Conservation (phyloP, 1,140 invertebrate genomes). For the Leptoteleia sp. region DNA sequence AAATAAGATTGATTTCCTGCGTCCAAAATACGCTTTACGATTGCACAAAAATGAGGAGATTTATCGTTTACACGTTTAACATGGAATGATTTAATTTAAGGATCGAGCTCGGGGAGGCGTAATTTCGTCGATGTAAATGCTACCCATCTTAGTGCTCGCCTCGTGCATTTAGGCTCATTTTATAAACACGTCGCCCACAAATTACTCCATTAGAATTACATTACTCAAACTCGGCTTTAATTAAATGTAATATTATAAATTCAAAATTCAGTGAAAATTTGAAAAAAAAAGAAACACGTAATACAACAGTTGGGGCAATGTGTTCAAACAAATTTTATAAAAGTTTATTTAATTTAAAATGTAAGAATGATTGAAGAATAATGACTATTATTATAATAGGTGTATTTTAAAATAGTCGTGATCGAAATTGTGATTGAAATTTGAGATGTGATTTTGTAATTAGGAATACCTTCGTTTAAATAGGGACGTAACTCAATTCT, state of each 20-base stretch:
- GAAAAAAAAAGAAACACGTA: too few relatives aligned
- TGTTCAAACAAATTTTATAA: too few relatives aligned
- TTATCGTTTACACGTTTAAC: constrained; percentile 50
- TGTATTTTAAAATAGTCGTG: too few relatives aligned
- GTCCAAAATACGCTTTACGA: constrained; percentile 35
- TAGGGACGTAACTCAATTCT: too few relatives aligned
- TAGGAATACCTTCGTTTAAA: too few relatives aligned
- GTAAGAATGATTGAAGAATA: too few relatives aligned
- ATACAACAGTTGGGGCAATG: too few relatives aligned
- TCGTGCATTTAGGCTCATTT: constrained; percentile 29
- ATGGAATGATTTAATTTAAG: constrained; percentile 51
- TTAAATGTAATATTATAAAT: not conserved
- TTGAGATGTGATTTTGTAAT: too few relatives aligned
- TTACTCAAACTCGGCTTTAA: not conserved
- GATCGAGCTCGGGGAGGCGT: constrained; percentile 6
- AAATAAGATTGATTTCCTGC: constrained; percentile 47
- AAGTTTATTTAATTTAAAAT: too few relatives aligned
- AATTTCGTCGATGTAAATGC: not conserved
- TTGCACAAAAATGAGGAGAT: constrained; percentile 40
- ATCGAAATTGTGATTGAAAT: too few relatives aligned
- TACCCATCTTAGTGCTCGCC: constrained; percentile 2
- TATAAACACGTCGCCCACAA: constrained; percentile 15
- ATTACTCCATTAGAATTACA: constrained; percentile 1
- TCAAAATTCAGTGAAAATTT: too few relatives aligned
- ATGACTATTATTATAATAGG: too few relatives aligned